Evolutionary conservation across 2,888 invertebrate species (phyloP), one percentile per base, ranked within the genome.

Genomic region (Parasteatoda lunata): DNA sequence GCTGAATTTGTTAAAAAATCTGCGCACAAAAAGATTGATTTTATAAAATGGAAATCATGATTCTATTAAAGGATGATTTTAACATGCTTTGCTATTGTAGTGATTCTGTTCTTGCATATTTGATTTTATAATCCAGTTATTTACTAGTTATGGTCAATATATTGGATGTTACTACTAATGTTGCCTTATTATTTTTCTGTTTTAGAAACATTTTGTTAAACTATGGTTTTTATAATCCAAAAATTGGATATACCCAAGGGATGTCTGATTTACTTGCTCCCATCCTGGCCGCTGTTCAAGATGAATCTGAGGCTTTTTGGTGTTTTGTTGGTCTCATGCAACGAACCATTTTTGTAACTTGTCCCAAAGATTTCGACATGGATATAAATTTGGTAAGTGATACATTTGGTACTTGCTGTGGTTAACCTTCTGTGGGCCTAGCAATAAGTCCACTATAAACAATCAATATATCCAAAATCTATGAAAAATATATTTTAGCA

Each of bases 291-390:
- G 94, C 98, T 72, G 94, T 98, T 93, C 95, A 96, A 89, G 96
- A 97, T 91, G 99, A 99, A 92, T 97, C 97, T 4, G 98, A 99
- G 91, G 95, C 97, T 0, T 99, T 99, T 93, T 99, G 99, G 99
- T 98, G 98, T 92, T 99, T 99, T 92, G 98, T 97, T 52, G 98
- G 98, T 9, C 97, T 98, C 90, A 99, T 99, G 98, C 92, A 92
- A 90, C 91, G 91, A 79, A 97, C 97, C 0, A 96, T 97, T 90
- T 98, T 98, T 91, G 97, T 98, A 0, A 97, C 97, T 90, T 97
- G 97, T 0, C 98, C 98, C 1, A 97, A 97, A 4, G 97, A 97
- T 92, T 95, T 95, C 91, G 98, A 98, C 91, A 98, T 98, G 95
- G 98, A 98, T 91, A 95, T 95, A 90, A 97, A 97, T 91, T 93